phyloP scores from a whole-genome alignment of 2,113 vertebrate species.

The Orthonyx spaldingii region DNA sequence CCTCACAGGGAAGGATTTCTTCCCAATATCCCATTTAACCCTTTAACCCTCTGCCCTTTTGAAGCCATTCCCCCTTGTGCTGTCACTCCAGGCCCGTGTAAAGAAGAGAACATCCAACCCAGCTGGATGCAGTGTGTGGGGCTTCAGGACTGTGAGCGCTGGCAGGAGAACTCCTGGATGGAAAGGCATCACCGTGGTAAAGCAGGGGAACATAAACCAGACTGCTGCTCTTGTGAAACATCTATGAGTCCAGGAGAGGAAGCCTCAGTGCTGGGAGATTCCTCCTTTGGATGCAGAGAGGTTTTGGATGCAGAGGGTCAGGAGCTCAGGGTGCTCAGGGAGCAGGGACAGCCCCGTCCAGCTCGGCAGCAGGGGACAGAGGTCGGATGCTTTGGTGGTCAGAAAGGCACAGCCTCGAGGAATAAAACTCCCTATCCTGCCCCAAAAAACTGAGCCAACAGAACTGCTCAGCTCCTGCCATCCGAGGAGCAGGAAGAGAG shows the following conservation, averaged over 20 bases:
- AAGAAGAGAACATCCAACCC: neutral
- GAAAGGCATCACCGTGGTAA: neutral
- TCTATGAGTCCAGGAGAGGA: neutral
- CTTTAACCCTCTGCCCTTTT: neutral
- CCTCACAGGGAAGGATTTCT: neutral
- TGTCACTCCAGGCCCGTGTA: neutral
- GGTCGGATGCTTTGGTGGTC: neutral
- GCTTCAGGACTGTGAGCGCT: neutral
- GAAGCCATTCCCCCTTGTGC: neutral
- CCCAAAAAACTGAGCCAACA: neutral
- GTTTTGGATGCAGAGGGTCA: neutral
- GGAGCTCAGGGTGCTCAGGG: neutral
- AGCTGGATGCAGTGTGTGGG: neutral
- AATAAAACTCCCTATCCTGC: neutral
- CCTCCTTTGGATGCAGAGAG: neutral
- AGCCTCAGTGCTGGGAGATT: neutral
- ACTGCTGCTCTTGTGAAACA: neutral
- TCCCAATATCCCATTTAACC: accelerated
- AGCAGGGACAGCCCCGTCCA: neutral
- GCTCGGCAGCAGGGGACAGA: neutral
- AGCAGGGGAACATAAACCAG: neutral
- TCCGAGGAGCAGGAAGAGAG: neutral
- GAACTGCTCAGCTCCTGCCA: neutral
- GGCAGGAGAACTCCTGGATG: neutral
- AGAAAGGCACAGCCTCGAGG: neutral